These are phyloP conservation scores for Cromileptes altivelis DNA, from an alignment of 2,113 vertebrate species.

Conservation along the genomic window DNA sequence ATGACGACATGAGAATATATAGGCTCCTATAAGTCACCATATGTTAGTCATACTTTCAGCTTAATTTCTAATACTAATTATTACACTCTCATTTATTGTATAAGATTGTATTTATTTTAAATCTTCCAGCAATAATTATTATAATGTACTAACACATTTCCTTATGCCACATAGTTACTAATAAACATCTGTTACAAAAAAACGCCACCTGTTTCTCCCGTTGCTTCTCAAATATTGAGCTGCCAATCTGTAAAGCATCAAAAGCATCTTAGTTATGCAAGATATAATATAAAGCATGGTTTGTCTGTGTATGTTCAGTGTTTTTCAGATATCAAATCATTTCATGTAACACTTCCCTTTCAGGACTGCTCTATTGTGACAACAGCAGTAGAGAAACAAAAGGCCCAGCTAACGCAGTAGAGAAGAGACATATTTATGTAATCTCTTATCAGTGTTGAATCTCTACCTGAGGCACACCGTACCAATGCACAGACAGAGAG, in stretches of 20 bases:
- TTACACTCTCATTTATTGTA: neutral
- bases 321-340: neutral
- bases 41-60: too few species aligned
- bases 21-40: too few species aligned
- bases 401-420: neutral
- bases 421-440: conserved; percentile 5
- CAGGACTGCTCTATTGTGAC: conserved; percentile 15
- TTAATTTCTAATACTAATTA: neutral
- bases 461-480: neutral
- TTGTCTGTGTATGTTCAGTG: neutral
- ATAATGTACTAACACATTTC: neutral
- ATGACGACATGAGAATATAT: neutral
- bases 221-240: neutral
- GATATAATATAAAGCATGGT: neutral
- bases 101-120: neutral
- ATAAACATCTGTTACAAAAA: neutral
- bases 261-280: neutral
- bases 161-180: neutral
- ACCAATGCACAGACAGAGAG: neutral
- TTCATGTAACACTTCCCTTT: conserved; percentile 10
- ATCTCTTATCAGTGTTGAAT: conserved; percentile 17
- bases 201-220: neutral
- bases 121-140: neutral
- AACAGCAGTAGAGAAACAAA: conserved; percentile 17
- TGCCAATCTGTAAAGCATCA: neutral